phyloP scores from a whole-genome alignment of 2,888 invertebrate species.

The Nyleta sp. region DNA sequence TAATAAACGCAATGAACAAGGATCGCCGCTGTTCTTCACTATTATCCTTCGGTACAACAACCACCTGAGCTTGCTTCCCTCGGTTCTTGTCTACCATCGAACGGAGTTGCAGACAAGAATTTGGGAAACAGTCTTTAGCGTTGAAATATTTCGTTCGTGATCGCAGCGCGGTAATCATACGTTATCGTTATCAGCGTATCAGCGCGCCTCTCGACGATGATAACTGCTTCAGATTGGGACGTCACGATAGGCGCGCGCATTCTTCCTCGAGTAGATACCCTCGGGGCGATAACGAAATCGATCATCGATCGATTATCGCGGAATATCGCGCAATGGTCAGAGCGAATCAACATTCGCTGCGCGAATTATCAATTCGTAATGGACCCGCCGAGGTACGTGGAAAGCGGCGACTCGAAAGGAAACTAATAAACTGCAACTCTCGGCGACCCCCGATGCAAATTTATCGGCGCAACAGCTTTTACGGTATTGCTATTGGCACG shows the following conservation, averaged over 20 bases:
- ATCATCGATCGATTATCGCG: slow-evolving; percentile 27
- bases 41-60: too few species aligned
- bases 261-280: slow-evolving; percentile 21
- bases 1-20: too few species aligned
- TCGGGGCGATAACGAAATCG: slow-evolving; percentile 50
- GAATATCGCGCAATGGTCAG: slow-evolving; percentile 27
- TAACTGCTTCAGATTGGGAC: slow-evolving; percentile 53
- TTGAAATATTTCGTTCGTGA: slow-evolving; percentile 48
- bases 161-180: slow-evolving; percentile 40
- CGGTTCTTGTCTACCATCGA: not conserved
- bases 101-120: slow-evolving; percentile 1
- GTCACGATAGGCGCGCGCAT: slow-evolving; percentile 39
- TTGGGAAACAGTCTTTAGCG: slow-evolving; percentile 24
- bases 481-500: slow-evolving; percentile 53
- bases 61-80: not conserved
- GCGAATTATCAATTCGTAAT: slow-evolving; percentile 35
- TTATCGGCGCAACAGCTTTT: slow-evolving; percentile 41
- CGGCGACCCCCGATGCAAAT: slow-evolving; percentile 36
- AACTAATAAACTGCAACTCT: slow-evolving; percentile 27
- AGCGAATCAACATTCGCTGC: slow-evolving; percentile 33
- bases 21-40: too few species aligned
- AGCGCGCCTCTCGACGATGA: slow-evolving; percentile 33
- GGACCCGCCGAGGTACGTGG: slow-evolving; percentile 2
- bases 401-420: slow-evolving; percentile 19
- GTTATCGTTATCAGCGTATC: slow-evolving; percentile 51